Conservation (phyloP, 2,888 invertebrate species). For the Pollenia labialis region DNA sequence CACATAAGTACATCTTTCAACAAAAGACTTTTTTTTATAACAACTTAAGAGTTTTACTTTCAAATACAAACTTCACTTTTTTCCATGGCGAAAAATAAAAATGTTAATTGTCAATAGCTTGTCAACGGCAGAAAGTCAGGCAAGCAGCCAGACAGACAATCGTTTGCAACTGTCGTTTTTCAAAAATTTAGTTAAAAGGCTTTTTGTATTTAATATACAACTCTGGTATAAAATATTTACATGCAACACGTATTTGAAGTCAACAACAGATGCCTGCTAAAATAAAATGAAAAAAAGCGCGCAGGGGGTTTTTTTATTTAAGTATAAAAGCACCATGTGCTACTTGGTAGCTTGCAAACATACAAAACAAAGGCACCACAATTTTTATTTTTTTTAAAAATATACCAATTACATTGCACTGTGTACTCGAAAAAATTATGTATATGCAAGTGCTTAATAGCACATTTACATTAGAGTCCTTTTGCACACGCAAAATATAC, state of each 20-base stretch:
- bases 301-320: neutral
- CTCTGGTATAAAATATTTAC: conserved; percentile 18
- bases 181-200: conserved; percentile 36
- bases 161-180: conserved; percentile 53
- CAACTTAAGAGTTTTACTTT: conserved; percentile 38
- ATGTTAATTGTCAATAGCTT: conserved; percentile 70
- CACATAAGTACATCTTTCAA: conserved; percentile 24
- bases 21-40: conserved; percentile 33
- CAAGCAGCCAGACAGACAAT: conserved; percentile 1
- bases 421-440: too few relatives aligned
- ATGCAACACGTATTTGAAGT: conserved; percentile 54
- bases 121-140: conserved; percentile 51
- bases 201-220: neutral
- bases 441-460: too few relatives aligned
- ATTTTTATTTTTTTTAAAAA: neutral
- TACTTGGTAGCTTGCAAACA: conserved; percentile 2
- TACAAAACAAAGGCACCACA: conserved; percentile 14
- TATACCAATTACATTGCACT: neutral
- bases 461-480: too few relatives aligned
- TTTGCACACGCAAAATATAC: too few relatives aligned
- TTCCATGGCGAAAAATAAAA: conserved; percentile 47
- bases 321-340: conserved; percentile 52
- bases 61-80: conserved; percentile 36
- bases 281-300: conserved; percentile 15
- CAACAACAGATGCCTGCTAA: conserved; percentile 51